Evolutionary conservation across 2,113 vertebrate species (phyloP), one percentile per base, ranked within the genome.

Genomic region (Microtus ochrogaster): DNA sequence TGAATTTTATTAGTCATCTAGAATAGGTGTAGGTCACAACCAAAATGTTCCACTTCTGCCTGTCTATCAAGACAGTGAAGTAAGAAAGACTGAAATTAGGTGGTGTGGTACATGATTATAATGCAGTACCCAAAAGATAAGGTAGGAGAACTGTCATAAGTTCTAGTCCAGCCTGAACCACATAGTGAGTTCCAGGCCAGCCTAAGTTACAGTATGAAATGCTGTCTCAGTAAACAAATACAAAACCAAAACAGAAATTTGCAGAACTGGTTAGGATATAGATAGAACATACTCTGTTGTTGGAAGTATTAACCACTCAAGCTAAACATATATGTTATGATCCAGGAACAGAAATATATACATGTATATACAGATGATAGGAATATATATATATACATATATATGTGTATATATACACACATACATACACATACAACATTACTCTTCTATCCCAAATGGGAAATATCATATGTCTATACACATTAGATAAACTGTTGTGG

Each of bases 1-100:
- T 95, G 55, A 92, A 90, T 65, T n/a, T 91, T 39, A 26, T 61
- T 89, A 87, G 61, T 93, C 74, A 89, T 47, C 19, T 91, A 26
- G 14, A 47, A 76, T 44, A 89, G 68, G 6, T 89, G 44, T 26
- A 72, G 5, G 88, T 76, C 78, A 68, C 52, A 81, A 70, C 44
- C 63, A 89, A 70, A 92, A 85, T 89, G 14, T 91, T 41, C 52
- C 72, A 66, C 28, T 39, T 92, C 14, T 91, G 1, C 12, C 22
- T 66, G 93, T 12, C 36, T 49, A 91, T 52, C 55, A 84, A 52
- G 81, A 63, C 39, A 82, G 8, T 84, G 19, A 88, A 66, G 65
- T 84, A 33, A 44, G 65, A 49, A 89, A 90, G 26, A 88, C 47
- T 76, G 33, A 16, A 87, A 70, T 52, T n/a, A 87, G 44, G 7